phyloP scores from a whole-genome alignment of 2,888 invertebrate genomes.

The Apotomis betuletana region DNA sequence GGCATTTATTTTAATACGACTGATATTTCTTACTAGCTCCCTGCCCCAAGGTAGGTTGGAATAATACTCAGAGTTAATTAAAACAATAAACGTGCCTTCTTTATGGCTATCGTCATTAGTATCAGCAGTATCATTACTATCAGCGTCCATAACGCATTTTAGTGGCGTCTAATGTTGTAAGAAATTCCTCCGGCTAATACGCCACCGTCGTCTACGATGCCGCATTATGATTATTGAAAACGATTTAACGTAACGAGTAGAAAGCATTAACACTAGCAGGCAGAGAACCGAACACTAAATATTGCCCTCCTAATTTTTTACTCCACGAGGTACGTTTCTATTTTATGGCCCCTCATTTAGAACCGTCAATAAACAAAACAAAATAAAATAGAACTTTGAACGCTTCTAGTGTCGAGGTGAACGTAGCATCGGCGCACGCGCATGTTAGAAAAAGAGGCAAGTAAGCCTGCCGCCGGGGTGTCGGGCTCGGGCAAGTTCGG shows the following conservation, averaged over 20 bases:
- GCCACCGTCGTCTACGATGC: conserved; percentile 6
- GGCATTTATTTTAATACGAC: conserved; percentile 28
- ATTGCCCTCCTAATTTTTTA: conserved; percentile 52
- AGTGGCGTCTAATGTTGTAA: conserved; percentile 31
- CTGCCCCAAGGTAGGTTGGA: background rate
- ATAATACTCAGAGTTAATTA: conserved; percentile 17
- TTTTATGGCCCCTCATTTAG: conserved; percentile 77
- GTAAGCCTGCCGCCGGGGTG: conserved; percentile 73
- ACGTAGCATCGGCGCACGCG: conserved; percentile 79
- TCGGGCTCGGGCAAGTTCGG: conserved; percentile 72
- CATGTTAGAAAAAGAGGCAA: conserved; percentile 68
- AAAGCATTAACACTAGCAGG: conserved; percentile 9
- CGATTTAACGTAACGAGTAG: conserved; percentile 13
- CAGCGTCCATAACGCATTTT: conserved; percentile 15
- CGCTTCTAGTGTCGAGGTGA: conserved; percentile 62
- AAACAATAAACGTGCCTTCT: conserved; percentile 16
- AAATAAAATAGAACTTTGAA: conserved; percentile 73
- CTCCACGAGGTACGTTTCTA: conserved; percentile 67
- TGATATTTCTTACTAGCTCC: conserved; percentile 15
- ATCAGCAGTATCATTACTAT: conserved; percentile 21
- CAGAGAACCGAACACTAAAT: conserved; percentile 41
- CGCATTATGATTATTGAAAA: conserved; percentile 31
- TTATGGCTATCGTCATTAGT: conserved; percentile 13
- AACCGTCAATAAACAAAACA: conserved; percentile 78
- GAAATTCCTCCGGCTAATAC: conserved; percentile 22